A percentile compares a stretch with the other conserved stretches of the same genome.
phyloP scores from a whole-genome alignment of 2,888 invertebrate species.

The Drosophila eohydei region DNA sequence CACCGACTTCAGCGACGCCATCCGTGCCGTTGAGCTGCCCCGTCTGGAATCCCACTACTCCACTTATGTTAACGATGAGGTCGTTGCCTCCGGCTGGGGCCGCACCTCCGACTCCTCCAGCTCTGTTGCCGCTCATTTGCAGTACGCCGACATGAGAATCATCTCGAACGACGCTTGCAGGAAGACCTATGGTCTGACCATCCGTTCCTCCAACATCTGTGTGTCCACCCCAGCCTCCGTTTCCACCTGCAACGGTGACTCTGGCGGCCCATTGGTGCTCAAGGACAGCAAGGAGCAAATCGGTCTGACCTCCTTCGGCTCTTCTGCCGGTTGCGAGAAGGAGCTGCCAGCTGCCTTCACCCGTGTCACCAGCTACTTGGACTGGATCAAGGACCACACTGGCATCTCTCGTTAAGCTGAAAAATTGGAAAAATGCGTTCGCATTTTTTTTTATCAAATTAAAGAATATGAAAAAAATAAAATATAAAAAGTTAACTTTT shows the following conservation, averaged over 20 bases:
- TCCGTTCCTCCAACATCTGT: conserved; percentile 66
- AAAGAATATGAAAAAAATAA: neutral
- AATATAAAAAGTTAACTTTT: neutral
- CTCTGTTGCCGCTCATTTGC: conserved; percentile 55
- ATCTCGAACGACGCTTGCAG: conserved; percentile 67
- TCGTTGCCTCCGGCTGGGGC: conserved; percentile 81
- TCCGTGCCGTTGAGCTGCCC: conserved; percentile 66
- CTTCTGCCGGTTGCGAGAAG: conserved; percentile 67
- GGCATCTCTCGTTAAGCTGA: conserved; percentile 38
- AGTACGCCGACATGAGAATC: conserved; percentile 62
- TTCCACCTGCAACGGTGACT: conserved; percentile 75
- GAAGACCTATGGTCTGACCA: conserved; percentile 43
- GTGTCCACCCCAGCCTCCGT: conserved; percentile 55
- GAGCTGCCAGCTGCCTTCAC: conserved; percentile 74
- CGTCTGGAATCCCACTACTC: conserved; percentile 49
- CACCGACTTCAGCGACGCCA: conserved; percentile 52
- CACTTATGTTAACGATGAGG: conserved; percentile 54
- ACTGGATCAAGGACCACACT: conserved; percentile 71
- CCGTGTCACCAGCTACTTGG: conserved; percentile 67
- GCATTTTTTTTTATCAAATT: neutral
- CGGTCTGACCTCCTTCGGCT: conserved; percentile 77
- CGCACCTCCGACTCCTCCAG: conserved; percentile 62
- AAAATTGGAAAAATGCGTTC: neutral
- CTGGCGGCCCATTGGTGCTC: conserved; percentile 73
- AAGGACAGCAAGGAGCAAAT: conserved; percentile 51